These are phyloP conservation scores for Pangasius larnaudii DNA, from an alignment of 2,797 vertebrate genomes.

Conservation along the genomic window DNA sequence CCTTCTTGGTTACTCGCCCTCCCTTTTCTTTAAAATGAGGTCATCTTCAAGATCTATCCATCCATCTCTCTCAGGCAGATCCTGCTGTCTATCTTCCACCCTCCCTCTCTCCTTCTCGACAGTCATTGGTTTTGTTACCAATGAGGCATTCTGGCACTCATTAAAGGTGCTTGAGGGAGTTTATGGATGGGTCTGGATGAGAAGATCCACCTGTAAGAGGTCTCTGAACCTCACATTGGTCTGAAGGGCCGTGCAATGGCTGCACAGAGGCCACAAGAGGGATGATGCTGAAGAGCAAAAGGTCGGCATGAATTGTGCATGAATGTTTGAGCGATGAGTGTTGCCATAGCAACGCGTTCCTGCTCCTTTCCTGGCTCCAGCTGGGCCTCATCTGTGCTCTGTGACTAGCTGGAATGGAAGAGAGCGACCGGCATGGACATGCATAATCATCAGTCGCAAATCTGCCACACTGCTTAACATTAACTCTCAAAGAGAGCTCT, in stretches of 20 bases:
- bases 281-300: slow-evolving; percentile 59
- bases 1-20: slow-evolving; percentile 36
- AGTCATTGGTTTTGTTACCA: slow-evolving; percentile 30
- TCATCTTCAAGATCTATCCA: slow-evolving; percentile 46
- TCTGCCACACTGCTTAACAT: slow-evolving; percentile 35
- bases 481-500: slow-evolving; percentile 44
- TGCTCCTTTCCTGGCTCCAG: slow-evolving; percentile 64
- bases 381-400: slow-evolving; percentile 62
- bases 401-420: slow-evolving; percentile 53
- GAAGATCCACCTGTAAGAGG: slow-evolving; percentile 45
- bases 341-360: slow-evolving; percentile 72
- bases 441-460: slow-evolving; percentile 59
- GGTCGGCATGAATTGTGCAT: slow-evolving; percentile 84
- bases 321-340: slow-evolving; percentile 68
- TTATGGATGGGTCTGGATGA: slow-evolving; percentile 43
- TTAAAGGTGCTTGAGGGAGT: slow-evolving; percentile 53
- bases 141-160: slow-evolving; percentile 54
- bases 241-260: not conserved
- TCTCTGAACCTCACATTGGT: slow-evolving; percentile 13
- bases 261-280: slow-evolving; percentile 30
- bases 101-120: slow-evolving; percentile 18
- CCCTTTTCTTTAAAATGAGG: slow-evolving; percentile 41
- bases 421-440: slow-evolving; percentile 43
- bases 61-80: slow-evolving; percentile 39
- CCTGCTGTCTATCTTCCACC: slow-evolving; percentile 8